These are phyloP conservation scores for Falco columbarius DNA, from an alignment of 2,797 vertebrate genomes.

Conservation along the genomic window DNA sequence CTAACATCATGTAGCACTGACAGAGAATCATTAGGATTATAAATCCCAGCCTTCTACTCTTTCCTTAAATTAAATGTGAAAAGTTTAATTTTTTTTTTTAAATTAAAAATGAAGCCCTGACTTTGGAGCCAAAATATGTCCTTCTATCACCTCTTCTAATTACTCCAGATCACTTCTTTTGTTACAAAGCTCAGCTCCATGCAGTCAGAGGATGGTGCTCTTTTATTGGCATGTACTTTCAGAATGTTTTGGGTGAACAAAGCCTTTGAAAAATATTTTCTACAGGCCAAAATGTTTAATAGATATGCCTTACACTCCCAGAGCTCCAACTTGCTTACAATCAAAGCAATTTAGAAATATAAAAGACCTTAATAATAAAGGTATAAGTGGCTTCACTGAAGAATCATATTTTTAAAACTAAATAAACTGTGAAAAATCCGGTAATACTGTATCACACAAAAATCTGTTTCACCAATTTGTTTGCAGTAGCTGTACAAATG, in stretches of 20 bases:
- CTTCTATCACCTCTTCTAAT: conserved; percentile 62
- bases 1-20: conserved; percentile 37
- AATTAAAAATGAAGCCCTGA: conserved; percentile 78
- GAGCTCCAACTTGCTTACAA: not conserved
- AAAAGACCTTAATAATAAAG: not conserved
- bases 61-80: conserved; percentile 81
- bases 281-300: not conserved
- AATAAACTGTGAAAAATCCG: not conserved
- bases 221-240: not conserved
- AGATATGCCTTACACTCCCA: not conserved
- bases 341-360: not conserved
- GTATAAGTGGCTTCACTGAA: not conserved
- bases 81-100: conserved; percentile 76
- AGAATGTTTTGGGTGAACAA: not conserved
- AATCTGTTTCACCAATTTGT: not conserved
- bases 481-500: not conserved
- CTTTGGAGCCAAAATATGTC: conserved; percentile 70
- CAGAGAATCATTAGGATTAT: conserved; percentile 68
- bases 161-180: conserved; percentile 63
- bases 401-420: not conserved
- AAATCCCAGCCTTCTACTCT: conserved; percentile 73
- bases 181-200: not conserved
- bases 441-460: not conserved
- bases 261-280: not conserved
- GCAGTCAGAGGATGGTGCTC: not conserved